phyloP scores from a whole-genome alignment of 1,140 invertebrate genomes.

The Papilio helenus region DNA sequence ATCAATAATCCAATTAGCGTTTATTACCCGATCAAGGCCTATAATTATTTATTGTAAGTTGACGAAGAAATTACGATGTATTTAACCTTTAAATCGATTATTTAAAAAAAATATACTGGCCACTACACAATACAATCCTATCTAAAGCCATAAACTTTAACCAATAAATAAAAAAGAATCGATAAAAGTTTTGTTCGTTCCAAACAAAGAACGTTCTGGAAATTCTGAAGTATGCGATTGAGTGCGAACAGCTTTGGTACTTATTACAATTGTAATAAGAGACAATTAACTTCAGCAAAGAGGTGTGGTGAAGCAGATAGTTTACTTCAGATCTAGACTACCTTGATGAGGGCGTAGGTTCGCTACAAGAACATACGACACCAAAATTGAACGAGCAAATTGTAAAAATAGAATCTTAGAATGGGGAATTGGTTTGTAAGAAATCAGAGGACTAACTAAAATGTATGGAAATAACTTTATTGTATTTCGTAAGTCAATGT shows the following conservation, averaged over 20 bases:
- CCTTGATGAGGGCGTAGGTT: conserved; percentile 76
- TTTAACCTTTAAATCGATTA: background rate
- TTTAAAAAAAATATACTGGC: background rate
- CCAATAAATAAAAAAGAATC: conserved; percentile 12
- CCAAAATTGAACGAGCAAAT: conserved; percentile 38
- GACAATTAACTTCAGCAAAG: conserved; percentile 40
- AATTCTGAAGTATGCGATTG: conserved; percentile 38
- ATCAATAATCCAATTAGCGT: background rate
- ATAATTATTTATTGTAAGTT: background rate
- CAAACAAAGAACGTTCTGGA: conserved; percentile 50
- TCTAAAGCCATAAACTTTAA: conserved; percentile 9
- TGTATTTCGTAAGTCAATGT: no score
- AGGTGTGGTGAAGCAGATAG: conserved; percentile 41
- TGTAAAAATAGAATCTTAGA: background rate
- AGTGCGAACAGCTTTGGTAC: conserved; percentile 41
- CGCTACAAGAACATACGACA: conserved; percentile 53
- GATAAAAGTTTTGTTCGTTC: conserved; percentile 21
- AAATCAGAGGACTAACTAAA: background rate
- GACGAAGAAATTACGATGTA: background rate
- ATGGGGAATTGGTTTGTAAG: background rate
- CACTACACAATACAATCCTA: background rate
- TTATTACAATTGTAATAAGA: conserved; percentile 46
- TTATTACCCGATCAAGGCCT: background rate
- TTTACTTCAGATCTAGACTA: conserved; percentile 63
- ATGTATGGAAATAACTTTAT: no score